Evolutionary conservation across 2,797 vertebrate species (phyloP).

Genomic region (Borostomias antarcticus): DNA sequence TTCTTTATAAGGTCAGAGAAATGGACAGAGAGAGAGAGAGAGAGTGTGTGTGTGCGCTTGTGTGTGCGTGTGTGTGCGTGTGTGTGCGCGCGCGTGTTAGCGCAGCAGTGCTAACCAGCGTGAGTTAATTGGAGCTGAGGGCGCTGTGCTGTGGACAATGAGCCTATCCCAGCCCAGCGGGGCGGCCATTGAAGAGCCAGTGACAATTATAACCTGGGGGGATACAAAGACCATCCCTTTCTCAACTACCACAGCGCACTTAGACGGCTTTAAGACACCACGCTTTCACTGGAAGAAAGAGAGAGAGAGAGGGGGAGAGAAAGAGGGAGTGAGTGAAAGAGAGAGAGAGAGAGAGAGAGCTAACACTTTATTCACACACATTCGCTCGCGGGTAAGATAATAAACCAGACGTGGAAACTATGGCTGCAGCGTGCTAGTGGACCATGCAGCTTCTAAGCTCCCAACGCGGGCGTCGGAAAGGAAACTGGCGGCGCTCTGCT

Average conservation of each 20-base stretch:
- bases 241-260: constrained; percentile 49
- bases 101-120: constrained; percentile 46
- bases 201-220: constrained; percentile 64
- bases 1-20: constrained; percentile 30
- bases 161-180: constrained; percentile 61
- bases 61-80: constrained; percentile 20
- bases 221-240: constrained; percentile 34
- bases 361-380: no score
- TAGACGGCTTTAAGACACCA: constrained; percentile 36
- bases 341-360: not conserved
- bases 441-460: no score
- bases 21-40: not conserved
- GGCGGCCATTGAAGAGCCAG: constrained; percentile 56
- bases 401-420: no score
- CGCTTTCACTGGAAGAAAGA: constrained; percentile 50
- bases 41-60: constrained; percentile 13
- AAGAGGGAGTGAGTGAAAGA: not conserved
- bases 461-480: no score
- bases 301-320: constrained; percentile 47
- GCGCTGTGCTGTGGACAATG: constrained; percentile 63
- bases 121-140: constrained; percentile 59
- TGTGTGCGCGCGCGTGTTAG: constrained; percentile 26
- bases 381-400: no score
- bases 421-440: no score
- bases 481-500: no score